phyloP scores from a whole-genome alignment of 2,113 vertebrate species.

The Hemicordylus capensis region DNA sequence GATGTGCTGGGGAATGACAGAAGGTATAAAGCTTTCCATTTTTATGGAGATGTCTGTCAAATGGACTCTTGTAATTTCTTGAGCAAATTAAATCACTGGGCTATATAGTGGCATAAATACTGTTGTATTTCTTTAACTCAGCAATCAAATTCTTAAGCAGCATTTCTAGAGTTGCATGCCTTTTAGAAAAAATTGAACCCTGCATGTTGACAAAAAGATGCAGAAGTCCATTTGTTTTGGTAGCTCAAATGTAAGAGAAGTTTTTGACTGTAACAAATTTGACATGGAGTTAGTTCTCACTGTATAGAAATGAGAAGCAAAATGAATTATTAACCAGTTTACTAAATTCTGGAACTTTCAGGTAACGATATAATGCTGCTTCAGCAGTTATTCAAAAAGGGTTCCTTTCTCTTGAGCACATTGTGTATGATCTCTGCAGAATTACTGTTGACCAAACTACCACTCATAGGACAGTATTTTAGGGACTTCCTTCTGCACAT shows the following conservation, averaged over 20 bases:
- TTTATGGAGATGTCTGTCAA: slow-evolving; percentile 30
- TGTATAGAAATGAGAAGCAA: not conserved
- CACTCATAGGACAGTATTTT: no score
- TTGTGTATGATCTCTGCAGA: not conserved
- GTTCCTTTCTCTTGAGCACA: not conserved
- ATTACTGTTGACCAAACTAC: not conserved
- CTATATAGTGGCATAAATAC: not conserved
- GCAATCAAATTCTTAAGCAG: not conserved
- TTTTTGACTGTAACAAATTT: not conserved
- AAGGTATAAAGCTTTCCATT: slow-evolving; percentile 80
- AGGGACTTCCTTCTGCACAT: not conserved
- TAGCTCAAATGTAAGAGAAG: not conserved
- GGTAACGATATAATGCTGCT: not conserved
- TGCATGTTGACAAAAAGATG: not conserved
- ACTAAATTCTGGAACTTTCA: not conserved
- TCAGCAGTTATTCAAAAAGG: not conserved
- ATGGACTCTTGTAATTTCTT: not conserved
- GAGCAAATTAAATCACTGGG: not conserved
- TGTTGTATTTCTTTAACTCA: not conserved
- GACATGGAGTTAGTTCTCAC: not conserved
- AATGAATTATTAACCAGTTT: not conserved
- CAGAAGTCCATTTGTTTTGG: not conserved
- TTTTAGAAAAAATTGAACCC: slow-evolving; percentile 19
- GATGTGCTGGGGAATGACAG: slow-evolving; percentile 97
- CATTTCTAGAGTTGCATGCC: not conserved